These are phyloP conservation scores for Phoxinus dragarum DNA, from an alignment of 2,797 vertebrate species.

Conservation along the genomic window DNA sequence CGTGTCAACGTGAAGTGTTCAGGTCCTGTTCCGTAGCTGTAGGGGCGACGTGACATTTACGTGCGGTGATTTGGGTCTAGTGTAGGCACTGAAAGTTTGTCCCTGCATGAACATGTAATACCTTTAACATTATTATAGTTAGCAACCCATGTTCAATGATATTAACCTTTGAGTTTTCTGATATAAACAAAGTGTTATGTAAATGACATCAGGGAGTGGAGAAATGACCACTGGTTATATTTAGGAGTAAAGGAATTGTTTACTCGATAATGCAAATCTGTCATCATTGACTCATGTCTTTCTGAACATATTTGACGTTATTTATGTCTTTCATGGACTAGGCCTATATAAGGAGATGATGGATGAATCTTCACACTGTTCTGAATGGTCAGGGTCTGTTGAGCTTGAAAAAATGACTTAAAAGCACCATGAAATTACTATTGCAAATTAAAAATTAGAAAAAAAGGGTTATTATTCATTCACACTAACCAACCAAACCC, in stretches of 20 bases:
- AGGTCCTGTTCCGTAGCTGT: background rate
- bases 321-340: background rate
- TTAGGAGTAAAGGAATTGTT: background rate
- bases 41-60: slow-evolving; percentile 17
- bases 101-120: background rate
- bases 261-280: background rate
- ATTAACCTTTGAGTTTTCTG: background rate
- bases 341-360: background rate
- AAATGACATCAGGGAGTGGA: background rate
- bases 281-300: background rate
- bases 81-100: background rate
- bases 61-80: background rate
- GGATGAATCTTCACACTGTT: background rate
- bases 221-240: background rate
- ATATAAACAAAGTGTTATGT: background rate
- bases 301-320: background rate
- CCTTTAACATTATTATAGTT: background rate
- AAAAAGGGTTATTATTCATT: background rate
- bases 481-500: background rate
- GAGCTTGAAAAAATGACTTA: background rate
- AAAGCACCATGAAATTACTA: background rate
- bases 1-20: slow-evolving; percentile 10
- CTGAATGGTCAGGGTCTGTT: background rate
- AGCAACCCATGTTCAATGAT: background rate
- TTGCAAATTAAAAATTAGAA: too few relatives aligned